Conservation (phyloP, 2,797 vertebrate genomes). For the Adrianichthys oophorus region DNA sequence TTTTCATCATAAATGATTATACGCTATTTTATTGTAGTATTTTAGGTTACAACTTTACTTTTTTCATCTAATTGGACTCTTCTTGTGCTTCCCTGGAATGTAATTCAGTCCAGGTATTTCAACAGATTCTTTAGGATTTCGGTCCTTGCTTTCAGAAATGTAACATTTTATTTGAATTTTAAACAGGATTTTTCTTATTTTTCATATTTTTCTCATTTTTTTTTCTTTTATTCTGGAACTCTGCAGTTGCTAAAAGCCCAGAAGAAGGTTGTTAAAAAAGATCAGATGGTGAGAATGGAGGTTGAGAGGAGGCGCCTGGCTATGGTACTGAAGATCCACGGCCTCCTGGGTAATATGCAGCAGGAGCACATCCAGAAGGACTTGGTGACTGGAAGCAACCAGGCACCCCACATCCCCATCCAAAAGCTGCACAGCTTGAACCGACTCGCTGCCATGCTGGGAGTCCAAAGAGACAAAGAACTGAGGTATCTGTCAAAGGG, state of each 20-base stretch:
- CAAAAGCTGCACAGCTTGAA: slow-evolving; percentile 85
- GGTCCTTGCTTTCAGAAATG: no score
- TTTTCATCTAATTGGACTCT: no score
- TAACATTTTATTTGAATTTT: no score
- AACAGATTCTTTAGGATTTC: no score
- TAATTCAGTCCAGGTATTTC: no score
- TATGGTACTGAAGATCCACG: slow-evolving; percentile 87
- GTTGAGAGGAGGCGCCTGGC: slow-evolving; percentile 83
- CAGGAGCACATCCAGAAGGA: slow-evolving; percentile 85
- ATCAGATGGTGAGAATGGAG: slow-evolving; percentile 81
- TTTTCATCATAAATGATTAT: no score
- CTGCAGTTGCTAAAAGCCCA: slow-evolving; percentile 89
- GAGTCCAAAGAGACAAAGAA: slow-evolving; percentile 78
- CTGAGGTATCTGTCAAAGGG: slow-evolving; percentile 74
- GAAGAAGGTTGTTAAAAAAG: slow-evolving; percentile 82
- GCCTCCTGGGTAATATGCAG: slow-evolving; percentile 85
- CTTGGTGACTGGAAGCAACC: slow-evolving; percentile 82
- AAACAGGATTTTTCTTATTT: not conserved
- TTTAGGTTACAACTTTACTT: no score
- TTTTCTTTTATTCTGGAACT: not conserved
- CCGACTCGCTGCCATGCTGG: slow-evolving; percentile 83
- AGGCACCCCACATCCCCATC: slow-evolving; percentile 80
- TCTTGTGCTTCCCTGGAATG: no score
- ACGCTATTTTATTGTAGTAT: no score
- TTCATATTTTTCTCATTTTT: not conserved